These are phyloP conservation scores for Lepisosteus oculatus DNA, from an alignment of 2,113 vertebrate species.

Conservation along the genomic window DNA sequence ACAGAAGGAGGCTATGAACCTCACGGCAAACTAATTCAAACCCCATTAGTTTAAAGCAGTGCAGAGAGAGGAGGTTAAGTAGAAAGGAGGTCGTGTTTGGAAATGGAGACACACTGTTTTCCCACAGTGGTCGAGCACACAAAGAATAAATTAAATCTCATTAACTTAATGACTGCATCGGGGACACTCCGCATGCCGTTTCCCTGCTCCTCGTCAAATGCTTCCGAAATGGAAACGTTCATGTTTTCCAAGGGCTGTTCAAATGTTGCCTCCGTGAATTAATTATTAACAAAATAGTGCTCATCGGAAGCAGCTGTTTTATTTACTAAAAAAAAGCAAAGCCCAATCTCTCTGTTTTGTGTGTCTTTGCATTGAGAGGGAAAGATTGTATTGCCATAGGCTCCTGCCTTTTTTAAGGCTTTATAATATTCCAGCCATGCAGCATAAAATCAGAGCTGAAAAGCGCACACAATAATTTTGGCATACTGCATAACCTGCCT, in stretches of 20 bases:
- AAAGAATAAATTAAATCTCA: not conserved
- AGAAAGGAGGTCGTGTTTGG: not conserved
- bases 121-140: not conserved
- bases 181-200: not conserved
- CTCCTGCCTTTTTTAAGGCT: too few relatives aligned
- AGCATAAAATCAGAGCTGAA: too few relatives aligned
- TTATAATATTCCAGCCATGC: too few relatives aligned
- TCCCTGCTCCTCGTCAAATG: not conserved
- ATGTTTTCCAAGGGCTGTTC: slow-evolving; percentile 5
- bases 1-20: too few relatives aligned
- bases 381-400: too few relatives aligned
- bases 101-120: not conserved
- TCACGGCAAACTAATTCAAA: too few relatives aligned
- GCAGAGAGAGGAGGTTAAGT: not conserved
- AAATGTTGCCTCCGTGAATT: slow-evolving; percentile 7
- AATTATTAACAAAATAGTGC: slow-evolving; percentile 1
- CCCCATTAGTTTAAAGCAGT: too few relatives aligned
- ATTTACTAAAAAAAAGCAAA: not conserved
- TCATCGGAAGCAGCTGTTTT: slow-evolving; percentile 1
- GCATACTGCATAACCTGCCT: too few relatives aligned
- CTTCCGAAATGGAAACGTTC: not conserved
- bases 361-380: not conserved
- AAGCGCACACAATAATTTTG: too few relatives aligned
- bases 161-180: not conserved
- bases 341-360: not conserved